Base-by-base conservation (phyloP, 1,140 invertebrate genomes). In the Eupeodes corollae region DNA sequence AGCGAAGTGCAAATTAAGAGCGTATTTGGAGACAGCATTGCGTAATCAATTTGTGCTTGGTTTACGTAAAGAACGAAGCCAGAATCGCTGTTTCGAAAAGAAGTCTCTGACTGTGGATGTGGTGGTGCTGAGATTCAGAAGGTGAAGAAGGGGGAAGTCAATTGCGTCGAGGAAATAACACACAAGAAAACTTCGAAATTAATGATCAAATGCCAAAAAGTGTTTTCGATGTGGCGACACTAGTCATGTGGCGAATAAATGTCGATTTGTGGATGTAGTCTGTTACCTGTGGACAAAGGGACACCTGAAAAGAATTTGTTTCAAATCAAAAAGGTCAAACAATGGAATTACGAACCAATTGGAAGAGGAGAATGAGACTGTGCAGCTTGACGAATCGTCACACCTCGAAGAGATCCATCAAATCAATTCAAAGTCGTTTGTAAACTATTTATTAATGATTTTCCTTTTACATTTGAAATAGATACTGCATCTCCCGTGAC, bases 1-100 rank as follows among this genome's bases (percentile, higher is more conserved):
- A 6, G 34, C 46, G 45, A 45, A 56, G 16, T 59, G 54, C 34
- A 53, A 58, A 44, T 59, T 59, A 16, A 49, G 52, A 16, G 42
- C 40, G 1, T 56, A 54, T 43, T 13, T 53, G 14, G 42, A 53
- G 12, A 60, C 46, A 5, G 56, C 52, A 2, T 19, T 57, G 30
- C 32, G 54, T 11, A 58, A 58, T 35, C 50, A 58, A 44, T 57
- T 57, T 37, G 54, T 57, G 44, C 56, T 56, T 51, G 56, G 50
- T 15, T 34, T 55, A 30, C 35, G 15, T 2, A 30, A 46, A 10
- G 12, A 38, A 38, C 26, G 15, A 43, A 53, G 49, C 5, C 46
- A 47, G 12, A 46, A n/a, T n/a, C n/a, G n/a, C n/a, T n/a, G n/a
- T n/a, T n/a, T n/a, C n/a, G 34, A 16, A 39, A 33, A 41, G 12